Evolutionary conservation across 1,140 invertebrate species (phyloP).

Genomic region (Onthophagus taurus): DNA sequence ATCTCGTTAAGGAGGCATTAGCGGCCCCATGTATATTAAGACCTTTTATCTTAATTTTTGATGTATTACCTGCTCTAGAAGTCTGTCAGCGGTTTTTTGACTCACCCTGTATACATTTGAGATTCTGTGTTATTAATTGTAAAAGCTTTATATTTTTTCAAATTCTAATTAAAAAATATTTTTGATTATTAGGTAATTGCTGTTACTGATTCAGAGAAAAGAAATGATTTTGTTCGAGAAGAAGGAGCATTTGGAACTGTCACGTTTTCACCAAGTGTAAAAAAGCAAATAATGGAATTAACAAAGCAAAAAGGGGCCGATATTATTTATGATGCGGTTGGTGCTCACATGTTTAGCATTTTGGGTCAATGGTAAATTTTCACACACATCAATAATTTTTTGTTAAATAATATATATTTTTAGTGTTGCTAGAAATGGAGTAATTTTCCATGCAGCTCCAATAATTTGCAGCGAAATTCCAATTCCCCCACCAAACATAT

Average conservation of each 20-base stretch:
- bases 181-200: constrained; percentile 42
- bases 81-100: no score
- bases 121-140: background rate
- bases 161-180: background rate
- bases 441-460: constrained; percentile 40
- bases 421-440: constrained; percentile 41
- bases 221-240: constrained; percentile 42
- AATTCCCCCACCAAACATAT: constrained; percentile 23
- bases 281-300: constrained; percentile 40
- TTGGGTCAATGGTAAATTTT: constrained; percentile 39
- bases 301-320: constrained; percentile 43
- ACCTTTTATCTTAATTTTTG: no score
- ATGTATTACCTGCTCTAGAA: no score
- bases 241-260: constrained; percentile 46
- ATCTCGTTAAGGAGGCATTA: no score
- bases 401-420: constrained; percentile 18
- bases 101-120: no score
- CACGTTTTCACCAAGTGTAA: constrained; percentile 40
- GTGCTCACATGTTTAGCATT: constrained; percentile 43
- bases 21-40: no score
- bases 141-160: background rate
- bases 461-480: constrained; percentile 23
- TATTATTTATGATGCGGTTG: constrained; percentile 49
- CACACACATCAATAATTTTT: constrained; percentile 2
- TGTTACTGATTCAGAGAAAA: constrained; percentile 43